phyloP scores from a whole-genome alignment of 2,888 invertebrate species.

The Dasysyrphus albostriatus region DNA sequence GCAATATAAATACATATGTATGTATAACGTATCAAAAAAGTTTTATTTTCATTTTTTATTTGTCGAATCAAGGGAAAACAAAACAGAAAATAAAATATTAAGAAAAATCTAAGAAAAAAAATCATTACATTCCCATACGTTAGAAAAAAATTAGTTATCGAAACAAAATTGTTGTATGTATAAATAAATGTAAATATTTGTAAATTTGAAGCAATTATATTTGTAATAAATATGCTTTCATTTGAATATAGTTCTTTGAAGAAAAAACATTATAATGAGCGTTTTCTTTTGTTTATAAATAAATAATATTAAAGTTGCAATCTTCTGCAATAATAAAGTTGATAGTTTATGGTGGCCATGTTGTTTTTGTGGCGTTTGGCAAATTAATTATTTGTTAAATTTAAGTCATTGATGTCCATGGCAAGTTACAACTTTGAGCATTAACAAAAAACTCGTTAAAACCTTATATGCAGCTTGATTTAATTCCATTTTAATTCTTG shows the following conservation, averaged over 20 bases:
- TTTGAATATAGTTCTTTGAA: constrained; percentile 83
- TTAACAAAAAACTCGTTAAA: too few relatives aligned
- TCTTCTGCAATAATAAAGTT: too few relatives aligned
- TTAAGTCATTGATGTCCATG: too few relatives aligned
- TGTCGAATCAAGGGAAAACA: constrained; percentile 8
- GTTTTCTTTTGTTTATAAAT: not conserved
- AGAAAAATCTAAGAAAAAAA: not conserved
- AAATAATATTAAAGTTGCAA: too few relatives aligned
- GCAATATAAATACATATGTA: not conserved
- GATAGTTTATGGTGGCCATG: too few relatives aligned
- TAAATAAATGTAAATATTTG: constrained; percentile 75
- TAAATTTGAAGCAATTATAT: constrained; percentile 74
- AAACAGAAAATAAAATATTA: not conserved
- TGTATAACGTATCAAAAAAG: not conserved
- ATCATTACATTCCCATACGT: not conserved
- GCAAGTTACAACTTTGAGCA: too few relatives aligned
- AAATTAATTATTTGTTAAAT: too few relatives aligned
- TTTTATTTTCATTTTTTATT: not conserved
- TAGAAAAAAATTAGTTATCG: constrained; percentile 14
- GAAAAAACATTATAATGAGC: constrained; percentile 76
- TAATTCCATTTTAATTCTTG: too few relatives aligned
- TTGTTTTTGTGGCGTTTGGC: too few relatives aligned
- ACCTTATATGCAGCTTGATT: too few relatives aligned
- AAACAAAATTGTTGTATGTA: constrained; percentile 71
- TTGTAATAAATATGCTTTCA: constrained; percentile 80